Evolutionary conservation across 2,113 vertebrate species (phyloP).

Genomic region (Pteruthius melanotis): DNA sequence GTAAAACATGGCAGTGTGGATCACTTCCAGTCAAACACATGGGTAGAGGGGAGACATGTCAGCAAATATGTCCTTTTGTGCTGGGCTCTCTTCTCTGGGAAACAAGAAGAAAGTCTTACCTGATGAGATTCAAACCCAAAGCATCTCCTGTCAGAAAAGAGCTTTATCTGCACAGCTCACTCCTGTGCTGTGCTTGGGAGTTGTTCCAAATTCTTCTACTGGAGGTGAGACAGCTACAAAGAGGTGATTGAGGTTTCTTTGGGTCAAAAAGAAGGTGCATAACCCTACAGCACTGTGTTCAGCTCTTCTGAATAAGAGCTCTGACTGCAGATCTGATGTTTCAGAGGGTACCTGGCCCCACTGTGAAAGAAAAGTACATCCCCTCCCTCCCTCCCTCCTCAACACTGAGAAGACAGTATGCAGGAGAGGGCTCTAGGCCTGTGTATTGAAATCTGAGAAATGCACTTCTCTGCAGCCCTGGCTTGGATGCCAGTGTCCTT

Average conservation of each 20-base stretch:
- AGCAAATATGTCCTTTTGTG: neutral
- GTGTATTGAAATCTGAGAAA: neutral
- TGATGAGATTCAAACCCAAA: neutral
- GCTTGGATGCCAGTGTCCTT: neutral
- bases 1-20: neutral
- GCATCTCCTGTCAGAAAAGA: neutral
- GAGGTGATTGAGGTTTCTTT: neutral
- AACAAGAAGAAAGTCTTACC: neutral
- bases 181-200: neutral
- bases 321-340: neutral
- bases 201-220: neutral
- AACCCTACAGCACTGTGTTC: neutral
- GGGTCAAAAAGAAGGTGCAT: neutral
- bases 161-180: neutral
- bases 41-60: neutral
- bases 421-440: neutral
- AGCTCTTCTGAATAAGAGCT: neutral
- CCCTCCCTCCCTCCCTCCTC: neutral
- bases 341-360: neutral
- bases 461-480: neutral
- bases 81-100: neutral
- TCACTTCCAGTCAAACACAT: neutral
- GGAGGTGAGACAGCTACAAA: neutral
- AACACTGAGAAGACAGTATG: neutral
- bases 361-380: neutral